Evolutionary conservation across 1,140 invertebrate genomes (phyloP).

Genomic region (Himalopsyche phryganea): DNA sequence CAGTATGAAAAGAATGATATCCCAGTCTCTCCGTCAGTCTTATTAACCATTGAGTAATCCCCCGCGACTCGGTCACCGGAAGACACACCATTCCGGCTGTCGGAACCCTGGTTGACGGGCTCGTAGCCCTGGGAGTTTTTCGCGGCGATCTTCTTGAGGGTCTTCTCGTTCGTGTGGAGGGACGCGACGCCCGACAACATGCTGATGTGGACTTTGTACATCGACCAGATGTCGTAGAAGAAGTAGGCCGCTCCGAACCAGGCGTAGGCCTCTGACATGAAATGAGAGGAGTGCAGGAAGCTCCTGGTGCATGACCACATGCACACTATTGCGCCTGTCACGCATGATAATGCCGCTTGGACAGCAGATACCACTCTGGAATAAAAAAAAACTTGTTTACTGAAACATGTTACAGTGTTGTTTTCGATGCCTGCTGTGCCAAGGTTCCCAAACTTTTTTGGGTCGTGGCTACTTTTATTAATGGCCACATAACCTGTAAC

Average conservation of each 20-base stretch:
- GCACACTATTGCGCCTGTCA: conserved; percentile 61
- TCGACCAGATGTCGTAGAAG: conserved; percentile 71
- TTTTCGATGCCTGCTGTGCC: too few relatives aligned
- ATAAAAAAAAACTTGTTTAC: conserved; percentile 23
- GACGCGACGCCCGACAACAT: conserved; percentile 38
- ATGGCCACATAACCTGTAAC: too few relatives aligned
- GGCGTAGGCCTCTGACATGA: conserved; percentile 68
- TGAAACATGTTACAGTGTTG: background rate
- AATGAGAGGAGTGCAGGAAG: conserved; percentile 62
- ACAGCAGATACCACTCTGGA: conserved; percentile 63
- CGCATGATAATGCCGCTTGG: conserved; percentile 62
- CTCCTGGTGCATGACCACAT: conserved; percentile 61
- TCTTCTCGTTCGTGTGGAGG: conserved; percentile 19
- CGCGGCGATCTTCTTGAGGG: conserved; percentile 11
- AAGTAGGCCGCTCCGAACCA: conserved; percentile 76
- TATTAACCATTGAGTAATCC: conserved; percentile 1
- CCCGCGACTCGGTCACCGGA: conserved; percentile 19
- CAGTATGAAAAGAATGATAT: conserved; percentile 56
- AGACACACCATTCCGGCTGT: conserved; percentile 38
- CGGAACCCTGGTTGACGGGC: background rate
- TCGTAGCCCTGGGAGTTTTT: background rate
- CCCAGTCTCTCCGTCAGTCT: conserved; percentile 9
- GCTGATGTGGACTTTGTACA: conserved; percentile 60
- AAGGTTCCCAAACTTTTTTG: too few relatives aligned
- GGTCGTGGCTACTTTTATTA: too few relatives aligned